Evolutionary conservation across 2,888 invertebrate species (phyloP).

Genomic region (Parnassius mnemosyne): DNA sequence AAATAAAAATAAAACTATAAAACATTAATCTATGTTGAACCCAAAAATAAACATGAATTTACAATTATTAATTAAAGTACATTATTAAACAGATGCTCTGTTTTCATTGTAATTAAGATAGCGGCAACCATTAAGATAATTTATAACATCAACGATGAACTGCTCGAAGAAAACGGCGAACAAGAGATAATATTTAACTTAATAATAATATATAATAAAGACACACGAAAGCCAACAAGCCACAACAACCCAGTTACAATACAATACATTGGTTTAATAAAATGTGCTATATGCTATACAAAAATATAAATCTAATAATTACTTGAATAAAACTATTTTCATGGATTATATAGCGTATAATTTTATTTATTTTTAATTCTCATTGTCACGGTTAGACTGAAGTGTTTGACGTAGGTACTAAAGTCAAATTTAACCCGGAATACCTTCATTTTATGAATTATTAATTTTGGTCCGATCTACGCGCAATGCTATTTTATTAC

Average conservation of each 20-base stretch:
- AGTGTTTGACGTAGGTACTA: no score
- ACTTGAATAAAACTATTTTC: background rate
- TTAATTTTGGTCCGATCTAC: no score
- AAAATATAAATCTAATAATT: background rate
- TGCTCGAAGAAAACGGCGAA: background rate
- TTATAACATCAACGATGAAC: conserved; percentile 2
- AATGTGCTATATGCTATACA: background rate
- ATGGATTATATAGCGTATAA: no score
- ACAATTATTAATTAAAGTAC: background rate
- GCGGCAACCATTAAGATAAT: conserved; percentile 7
- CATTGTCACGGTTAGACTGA: no score
- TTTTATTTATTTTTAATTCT: no score
- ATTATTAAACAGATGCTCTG: conserved; percentile 1
- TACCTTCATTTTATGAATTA: no score
- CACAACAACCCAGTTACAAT: background rate
- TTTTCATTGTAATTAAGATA: conserved; percentile 17
- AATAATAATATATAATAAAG: background rate
- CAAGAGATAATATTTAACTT: conserved; percentile 1
- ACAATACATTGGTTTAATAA: conserved; percentile 9
- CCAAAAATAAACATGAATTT: no score
- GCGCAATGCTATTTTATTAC: no score
- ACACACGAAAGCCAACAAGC: background rate
- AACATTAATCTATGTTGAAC: no score
- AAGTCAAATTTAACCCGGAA: no score
- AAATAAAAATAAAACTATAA: no score